Conservation (phyloP, 1,140 invertebrate species). For the Scaptomyza montana region DNA sequence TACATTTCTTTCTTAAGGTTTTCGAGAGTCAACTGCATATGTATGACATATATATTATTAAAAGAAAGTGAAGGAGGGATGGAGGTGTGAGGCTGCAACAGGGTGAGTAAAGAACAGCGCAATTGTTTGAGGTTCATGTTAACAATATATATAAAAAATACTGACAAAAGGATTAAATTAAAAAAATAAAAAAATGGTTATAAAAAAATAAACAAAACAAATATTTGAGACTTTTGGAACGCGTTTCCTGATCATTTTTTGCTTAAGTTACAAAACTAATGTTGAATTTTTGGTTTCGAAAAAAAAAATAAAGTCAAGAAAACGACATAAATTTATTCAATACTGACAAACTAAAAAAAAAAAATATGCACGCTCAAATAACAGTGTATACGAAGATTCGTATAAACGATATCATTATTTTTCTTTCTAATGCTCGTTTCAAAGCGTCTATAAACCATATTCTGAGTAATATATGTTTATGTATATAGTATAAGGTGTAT, state of each 20-base stretch:
- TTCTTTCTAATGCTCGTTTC: background rate
- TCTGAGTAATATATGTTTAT: background rate
- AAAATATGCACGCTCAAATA: background rate
- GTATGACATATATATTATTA: too few species aligned
- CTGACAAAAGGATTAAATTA: constrained; percentile 8
- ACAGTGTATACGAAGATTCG: background rate
- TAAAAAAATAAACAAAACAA: background rate
- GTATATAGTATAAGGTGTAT: background rate
- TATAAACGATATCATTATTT: background rate
- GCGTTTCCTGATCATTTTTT: constrained; percentile 6
- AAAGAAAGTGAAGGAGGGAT: too few species aligned
- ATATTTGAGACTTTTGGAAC: constrained; percentile 13
- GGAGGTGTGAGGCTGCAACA: background rate
- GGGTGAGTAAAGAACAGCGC: background rate
- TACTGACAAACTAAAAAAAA: background rate
- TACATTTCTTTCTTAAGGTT: too few species aligned
- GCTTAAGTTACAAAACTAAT: constrained; percentile 2
- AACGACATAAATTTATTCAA: background rate
- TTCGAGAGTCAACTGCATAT: too few species aligned
- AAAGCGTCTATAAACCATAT: background rate
- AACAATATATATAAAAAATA: constrained; percentile 9
- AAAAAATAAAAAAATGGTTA: background rate
- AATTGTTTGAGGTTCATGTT: background rate
- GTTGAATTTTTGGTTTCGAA: constrained; percentile 9
- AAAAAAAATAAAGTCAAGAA: background rate